Conservation (phyloP, 2,797 vertebrate species). For the Fistularia commersonii region DNA sequence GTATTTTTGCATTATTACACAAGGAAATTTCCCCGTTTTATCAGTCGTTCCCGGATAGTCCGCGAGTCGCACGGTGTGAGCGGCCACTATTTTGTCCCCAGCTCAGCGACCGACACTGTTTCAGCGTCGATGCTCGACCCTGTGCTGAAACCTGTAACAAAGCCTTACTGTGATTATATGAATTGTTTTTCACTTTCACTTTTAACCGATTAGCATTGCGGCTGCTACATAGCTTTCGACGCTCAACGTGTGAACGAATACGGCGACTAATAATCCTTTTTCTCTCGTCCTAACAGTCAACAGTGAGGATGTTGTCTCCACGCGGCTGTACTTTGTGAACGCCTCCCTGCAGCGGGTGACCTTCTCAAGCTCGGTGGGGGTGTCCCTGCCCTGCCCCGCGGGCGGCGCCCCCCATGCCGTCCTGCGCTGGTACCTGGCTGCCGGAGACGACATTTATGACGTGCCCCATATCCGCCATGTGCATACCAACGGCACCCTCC, state of each 20-base stretch:
- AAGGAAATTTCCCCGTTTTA: too few relatives aligned
- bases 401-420: conserved; percentile 93
- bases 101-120: too few relatives aligned
- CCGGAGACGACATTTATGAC: conserved; percentile 98
- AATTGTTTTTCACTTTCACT: neutral
- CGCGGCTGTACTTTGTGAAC: conserved; percentile 99
- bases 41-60: too few relatives aligned
- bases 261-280: conserved; percentile 21
- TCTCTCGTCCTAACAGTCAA: conserved; percentile 75
- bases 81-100: too few relatives aligned
- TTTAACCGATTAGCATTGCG: too few relatives aligned
- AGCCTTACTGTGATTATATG: neutral
- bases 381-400: conserved; percentile 98
- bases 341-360: conserved; percentile 98
- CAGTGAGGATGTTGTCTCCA: conserved; percentile 93
- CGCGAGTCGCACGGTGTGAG: too few relatives aligned
- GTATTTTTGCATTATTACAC: too few relatives aligned
- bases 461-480: conserved; percentile 98
- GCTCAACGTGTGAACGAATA: too few relatives aligned
- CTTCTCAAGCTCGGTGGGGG: conserved; percentile 99
- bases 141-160: too few relatives aligned
- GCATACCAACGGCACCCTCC: conserved; percentile 97
- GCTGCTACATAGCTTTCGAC: too few relatives aligned
- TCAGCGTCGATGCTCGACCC: too few relatives aligned
- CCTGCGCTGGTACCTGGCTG: conserved; percentile 98